Conservation (phyloP, 2,797 vertebrate species). For the Peromyscus nudipes region DNA sequence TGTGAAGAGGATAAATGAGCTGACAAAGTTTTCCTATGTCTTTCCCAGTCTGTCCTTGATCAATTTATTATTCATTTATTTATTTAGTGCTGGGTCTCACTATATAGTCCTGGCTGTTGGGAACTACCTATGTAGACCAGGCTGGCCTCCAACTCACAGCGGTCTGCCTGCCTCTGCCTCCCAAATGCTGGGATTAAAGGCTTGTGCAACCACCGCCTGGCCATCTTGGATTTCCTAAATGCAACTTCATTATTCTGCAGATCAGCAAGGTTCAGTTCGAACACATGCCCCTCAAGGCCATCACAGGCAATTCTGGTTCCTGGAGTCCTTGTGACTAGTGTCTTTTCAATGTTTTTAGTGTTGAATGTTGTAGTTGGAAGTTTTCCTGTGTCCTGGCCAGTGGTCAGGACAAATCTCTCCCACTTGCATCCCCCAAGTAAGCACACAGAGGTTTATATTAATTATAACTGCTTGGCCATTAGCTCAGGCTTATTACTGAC, state of each 20-base stretch:
- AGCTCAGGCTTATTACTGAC: too few species aligned
- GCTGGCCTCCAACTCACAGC: not conserved
- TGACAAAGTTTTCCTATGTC: not conserved
- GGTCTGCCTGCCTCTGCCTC: not conserved
- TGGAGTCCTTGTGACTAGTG: not conserved
- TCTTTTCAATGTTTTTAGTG: not conserved
- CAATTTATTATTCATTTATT: not conserved
- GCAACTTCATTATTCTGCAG: not conserved
- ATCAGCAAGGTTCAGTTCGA: not conserved
- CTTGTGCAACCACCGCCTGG: too few species aligned
- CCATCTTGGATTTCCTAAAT: not conserved
- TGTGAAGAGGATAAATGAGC: not conserved
- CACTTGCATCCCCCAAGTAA: too few species aligned
- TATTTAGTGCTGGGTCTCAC: not conserved
- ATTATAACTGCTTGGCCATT: too few species aligned
- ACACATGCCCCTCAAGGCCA: not conserved
- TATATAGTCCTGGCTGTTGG: not conserved
- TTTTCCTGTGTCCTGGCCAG: too few species aligned
- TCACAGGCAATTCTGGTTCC: not conserved
- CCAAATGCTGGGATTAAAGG: not conserved
- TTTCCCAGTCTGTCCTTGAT: not conserved
- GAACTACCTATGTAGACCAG: not conserved
- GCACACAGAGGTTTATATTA: too few species aligned
- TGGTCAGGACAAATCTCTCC: too few species aligned
- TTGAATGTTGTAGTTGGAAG: not conserved